Evolutionary conservation across 2,888 invertebrate genomes (phyloP), one percentile per base, ranked within the genome.

Genomic region (Aromia moschata): DNA sequence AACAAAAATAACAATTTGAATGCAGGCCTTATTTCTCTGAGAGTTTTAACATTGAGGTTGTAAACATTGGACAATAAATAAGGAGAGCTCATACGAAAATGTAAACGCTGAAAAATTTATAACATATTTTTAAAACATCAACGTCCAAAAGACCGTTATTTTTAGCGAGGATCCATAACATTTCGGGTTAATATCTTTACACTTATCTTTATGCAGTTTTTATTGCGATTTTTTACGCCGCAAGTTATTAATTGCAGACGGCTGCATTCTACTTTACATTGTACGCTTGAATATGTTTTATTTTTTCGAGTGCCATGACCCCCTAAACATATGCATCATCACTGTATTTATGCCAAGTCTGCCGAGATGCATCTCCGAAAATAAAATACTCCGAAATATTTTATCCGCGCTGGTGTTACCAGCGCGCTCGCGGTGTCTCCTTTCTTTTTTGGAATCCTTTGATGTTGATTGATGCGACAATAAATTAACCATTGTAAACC

Each of bases 181-280:
- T 51, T 52, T 16, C 41, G 40, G 41, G 41, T 52, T 31, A 49
- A 49, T 49, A 49, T 49, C 41, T 64, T 56, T 58, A 62, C 55
- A 60, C 59, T 64, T 64, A 59, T 64, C 51, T 57, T 64, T 62
- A 44, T 64, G 58, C 47, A 64, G 25, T 67, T 60, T 63, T 61
- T 64, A 58, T 60, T 37, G 53, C 58, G 53, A 53, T 51, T 46
- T 51, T 47, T 37, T 59, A 55, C 53, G 54, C 56, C 51, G 53
- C 53, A 64, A 58, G 63, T 70, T 70, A 72, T 72, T 70, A 70
- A 72, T 72, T 67, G 69, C 62, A 59, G 62, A 62, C 67, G 66
- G 64, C 68, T 67, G 69, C 65, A 64, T 67, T 64, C 64, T 61
- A 62, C 65, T 64, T 67, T 70, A 65, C 62, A 65, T 60, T 62